Percentiles rank a stretch among this genome's conserved stretches.
Conservation (phyloP, 1,140 invertebrate species). For the Helicoverpa zea region DNA sequence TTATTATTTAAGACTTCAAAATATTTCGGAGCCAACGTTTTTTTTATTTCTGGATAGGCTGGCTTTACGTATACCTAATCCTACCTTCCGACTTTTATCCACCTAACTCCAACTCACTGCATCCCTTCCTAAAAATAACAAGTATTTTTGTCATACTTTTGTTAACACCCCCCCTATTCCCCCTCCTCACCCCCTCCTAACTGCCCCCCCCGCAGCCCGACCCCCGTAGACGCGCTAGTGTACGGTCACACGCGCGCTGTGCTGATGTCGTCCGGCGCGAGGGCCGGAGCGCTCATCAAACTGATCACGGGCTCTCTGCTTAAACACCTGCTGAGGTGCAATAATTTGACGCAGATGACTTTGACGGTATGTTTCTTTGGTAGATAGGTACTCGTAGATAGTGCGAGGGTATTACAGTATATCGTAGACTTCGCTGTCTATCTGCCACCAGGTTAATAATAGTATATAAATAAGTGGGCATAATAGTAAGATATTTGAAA, state of each 20-base stretch:
- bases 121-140: too few relatives aligned
- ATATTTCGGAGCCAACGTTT: too few relatives aligned
- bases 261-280: constrained; percentile 94
- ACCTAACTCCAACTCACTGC: too few relatives aligned
- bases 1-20: too few relatives aligned
- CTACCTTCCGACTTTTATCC: too few relatives aligned
- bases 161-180: neutral
- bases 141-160: too few relatives aligned
- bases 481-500: too few relatives aligned
- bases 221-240: constrained; percentile 97
- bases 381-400: neutral
- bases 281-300: constrained; percentile 75
- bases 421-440: neutral
- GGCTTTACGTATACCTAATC: too few relatives aligned
- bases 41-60: too few relatives aligned
- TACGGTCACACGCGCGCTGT: constrained; percentile 99
- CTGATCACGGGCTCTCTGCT: constrained; percentile 70
- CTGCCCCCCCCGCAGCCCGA: constrained; percentile 88
- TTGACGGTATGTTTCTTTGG: constrained; percentile 64
- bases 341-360: constrained; percentile 67
- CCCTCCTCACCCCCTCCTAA: neutral
- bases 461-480: too few relatives aligned
- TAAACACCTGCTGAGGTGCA: constrained; percentile 67
- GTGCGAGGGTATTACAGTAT: neutral
- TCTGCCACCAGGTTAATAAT: too few relatives aligned